These are phyloP conservation scores for Vireo griseus DNA, from an alignment of 2,797 vertebrate genomes.

Conservation along the genomic window DNA sequence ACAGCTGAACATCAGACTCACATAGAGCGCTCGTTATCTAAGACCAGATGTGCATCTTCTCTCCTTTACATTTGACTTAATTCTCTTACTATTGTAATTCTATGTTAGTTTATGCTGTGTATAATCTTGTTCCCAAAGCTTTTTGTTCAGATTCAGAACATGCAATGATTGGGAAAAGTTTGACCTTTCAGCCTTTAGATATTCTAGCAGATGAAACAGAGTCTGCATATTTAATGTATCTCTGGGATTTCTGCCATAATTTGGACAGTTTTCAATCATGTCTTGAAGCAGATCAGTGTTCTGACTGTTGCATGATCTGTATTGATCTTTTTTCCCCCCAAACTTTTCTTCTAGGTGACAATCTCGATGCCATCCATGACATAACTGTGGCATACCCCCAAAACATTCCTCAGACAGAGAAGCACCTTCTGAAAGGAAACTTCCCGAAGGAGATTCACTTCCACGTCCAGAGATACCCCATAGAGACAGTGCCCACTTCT, in stretches of 20 bases:
- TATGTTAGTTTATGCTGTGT: not conserved
- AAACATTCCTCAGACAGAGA: conserved; percentile 95
- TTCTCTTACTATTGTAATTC: not conserved
- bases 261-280: not conserved
- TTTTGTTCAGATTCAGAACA: conserved; percentile 11
- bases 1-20: not conserved
- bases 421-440: conserved; percentile 86
- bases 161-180: not conserved
- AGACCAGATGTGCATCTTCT: not conserved
- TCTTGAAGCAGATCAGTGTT: not conserved
- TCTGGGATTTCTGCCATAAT: not conserved
- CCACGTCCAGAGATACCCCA: conserved; percentile 85
- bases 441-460: conserved; percentile 97
- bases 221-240: not conserved
- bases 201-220: not conserved
- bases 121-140: not conserved
- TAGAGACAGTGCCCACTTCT: conserved; percentile 78
- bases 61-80: not conserved
- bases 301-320: not conserved
- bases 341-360: conserved; percentile 78
- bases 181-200: not conserved
- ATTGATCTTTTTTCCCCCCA: not conserved
- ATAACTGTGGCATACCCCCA: conserved; percentile 95
- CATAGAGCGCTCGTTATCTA: not conserved
- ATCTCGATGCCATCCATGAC: conserved; percentile 94